phyloP scores from a whole-genome alignment of 2,797 vertebrate species.

The Rhinichthys osculus region DNA sequence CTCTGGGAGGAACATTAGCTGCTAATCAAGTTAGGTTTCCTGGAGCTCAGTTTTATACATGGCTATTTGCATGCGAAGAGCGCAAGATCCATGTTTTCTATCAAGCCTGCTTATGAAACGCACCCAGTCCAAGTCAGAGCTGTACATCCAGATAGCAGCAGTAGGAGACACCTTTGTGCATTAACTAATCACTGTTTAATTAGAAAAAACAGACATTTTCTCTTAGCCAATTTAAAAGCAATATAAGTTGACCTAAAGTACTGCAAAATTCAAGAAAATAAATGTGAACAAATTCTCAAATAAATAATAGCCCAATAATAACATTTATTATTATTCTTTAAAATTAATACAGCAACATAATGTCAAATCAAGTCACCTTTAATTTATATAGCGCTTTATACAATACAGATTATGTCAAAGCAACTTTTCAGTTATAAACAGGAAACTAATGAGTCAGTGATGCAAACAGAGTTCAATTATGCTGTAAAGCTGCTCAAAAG shows the following conservation, averaged over 20 bases:
- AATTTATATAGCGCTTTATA: neutral
- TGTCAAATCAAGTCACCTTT: neutral
- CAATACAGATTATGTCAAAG: neutral
- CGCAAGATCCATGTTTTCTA: constrained; percentile 48
- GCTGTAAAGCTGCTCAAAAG: neutral
- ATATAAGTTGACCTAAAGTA: neutral
- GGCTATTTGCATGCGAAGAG: constrained; percentile 60
- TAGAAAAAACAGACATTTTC: neutral
- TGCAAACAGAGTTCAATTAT: neutral
- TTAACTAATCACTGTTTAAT: neutral
- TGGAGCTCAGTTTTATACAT: constrained; percentile 68
- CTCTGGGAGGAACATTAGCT: constrained; percentile 70
- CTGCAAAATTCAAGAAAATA: neutral
- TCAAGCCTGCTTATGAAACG: constrained; percentile 36
- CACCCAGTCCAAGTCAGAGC: constrained; percentile 22
- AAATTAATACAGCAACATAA: neutral
- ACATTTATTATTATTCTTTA: neutral
- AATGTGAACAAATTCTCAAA: neutral
- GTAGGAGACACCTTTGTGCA: neutral
- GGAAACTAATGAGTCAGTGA: neutral
- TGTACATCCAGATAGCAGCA: neutral
- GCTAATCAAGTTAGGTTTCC: constrained; percentile 78
- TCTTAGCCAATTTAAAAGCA: neutral
- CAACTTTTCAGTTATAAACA: neutral
- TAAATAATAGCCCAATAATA: neutral